Evolutionary conservation across 1,140 invertebrate species (phyloP).

Genomic region (Drosophila mojavensis): DNA sequence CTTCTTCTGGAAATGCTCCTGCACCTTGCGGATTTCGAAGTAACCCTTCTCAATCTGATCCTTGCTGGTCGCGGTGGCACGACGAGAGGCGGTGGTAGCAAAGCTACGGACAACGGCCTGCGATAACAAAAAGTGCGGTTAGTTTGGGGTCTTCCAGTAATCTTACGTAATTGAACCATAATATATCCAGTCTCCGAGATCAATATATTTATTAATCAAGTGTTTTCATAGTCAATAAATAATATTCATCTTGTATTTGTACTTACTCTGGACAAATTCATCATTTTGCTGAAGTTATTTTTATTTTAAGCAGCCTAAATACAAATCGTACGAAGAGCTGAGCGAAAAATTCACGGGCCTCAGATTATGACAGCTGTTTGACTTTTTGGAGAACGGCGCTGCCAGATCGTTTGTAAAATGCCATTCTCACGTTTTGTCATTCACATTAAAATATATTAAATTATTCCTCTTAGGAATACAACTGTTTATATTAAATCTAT

Average conservation of each 20-base stretch:
- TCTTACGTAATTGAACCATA: conserved; percentile 68
- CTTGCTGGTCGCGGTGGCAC: conserved; percentile 61
- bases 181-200: conserved; percentile 22
- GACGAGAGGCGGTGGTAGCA: conserved; percentile 57
- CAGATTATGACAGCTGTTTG: conserved; percentile 72
- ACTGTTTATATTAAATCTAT: conserved; percentile 32
- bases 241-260: not conserved
- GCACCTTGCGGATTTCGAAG: conserved; percentile 82
- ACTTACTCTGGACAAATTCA: conserved; percentile 82
- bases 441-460: conserved; percentile 25
- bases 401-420: conserved; percentile 32
- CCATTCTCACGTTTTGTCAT: conserved; percentile 16
- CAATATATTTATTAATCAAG: not conserved
- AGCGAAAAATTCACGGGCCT: conserved; percentile 57
- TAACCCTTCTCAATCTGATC: conserved; percentile 77
- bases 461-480: conserved; percentile 20
- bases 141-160: conserved; percentile 52
- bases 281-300: conserved; percentile 66
- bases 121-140: conserved; percentile 58
- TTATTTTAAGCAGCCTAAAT: conserved; percentile 60
- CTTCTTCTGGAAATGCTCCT: conserved; percentile 85
- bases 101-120: conserved; percentile 80
- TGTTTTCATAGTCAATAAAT: not conserved
- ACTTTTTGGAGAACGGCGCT: conserved; percentile 58
- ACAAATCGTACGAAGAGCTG: conserved; percentile 38